A percentile compares a stretch with the other conserved stretches of the same genome.
Conservation (phyloP, 2,888 invertebrate genomes). For the Brachyptera putata region DNA sequence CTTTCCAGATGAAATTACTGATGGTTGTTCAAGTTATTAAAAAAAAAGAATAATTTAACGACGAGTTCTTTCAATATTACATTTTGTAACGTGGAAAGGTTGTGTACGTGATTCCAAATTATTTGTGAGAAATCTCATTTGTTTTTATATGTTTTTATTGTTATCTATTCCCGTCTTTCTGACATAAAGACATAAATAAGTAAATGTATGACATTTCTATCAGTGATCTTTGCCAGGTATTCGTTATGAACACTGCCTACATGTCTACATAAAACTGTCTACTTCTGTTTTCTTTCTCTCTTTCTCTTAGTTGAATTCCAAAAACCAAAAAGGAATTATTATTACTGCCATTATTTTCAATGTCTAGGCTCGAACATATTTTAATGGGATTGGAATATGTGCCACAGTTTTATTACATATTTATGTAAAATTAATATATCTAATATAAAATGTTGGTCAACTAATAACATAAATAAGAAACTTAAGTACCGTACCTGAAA, state of each 20-base stretch:
- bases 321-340: not conserved
- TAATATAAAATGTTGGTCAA: no score
- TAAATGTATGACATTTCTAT: not conserved
- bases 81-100: not conserved
- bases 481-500: no score
- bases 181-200: not conserved
- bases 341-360: not conserved
- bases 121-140: not conserved
- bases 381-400: no score
- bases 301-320: not conserved
- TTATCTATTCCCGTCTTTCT: not conserved
- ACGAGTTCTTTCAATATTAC: no score
- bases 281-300: constrained; percentile 1
- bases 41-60: no score
- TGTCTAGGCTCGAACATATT: not conserved
- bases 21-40: no score
- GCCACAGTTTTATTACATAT: no score
- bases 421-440: no score
- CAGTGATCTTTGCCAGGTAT: not conserved
- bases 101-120: not conserved
- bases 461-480: no score
- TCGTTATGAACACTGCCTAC: not conserved
- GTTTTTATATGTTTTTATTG: constrained; percentile 9
- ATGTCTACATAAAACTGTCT: not conserved
- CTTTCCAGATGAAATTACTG: no score